Evolutionary conservation across 2,797 vertebrate species (phyloP).

Genomic region (Hirundo rustica): DNA sequence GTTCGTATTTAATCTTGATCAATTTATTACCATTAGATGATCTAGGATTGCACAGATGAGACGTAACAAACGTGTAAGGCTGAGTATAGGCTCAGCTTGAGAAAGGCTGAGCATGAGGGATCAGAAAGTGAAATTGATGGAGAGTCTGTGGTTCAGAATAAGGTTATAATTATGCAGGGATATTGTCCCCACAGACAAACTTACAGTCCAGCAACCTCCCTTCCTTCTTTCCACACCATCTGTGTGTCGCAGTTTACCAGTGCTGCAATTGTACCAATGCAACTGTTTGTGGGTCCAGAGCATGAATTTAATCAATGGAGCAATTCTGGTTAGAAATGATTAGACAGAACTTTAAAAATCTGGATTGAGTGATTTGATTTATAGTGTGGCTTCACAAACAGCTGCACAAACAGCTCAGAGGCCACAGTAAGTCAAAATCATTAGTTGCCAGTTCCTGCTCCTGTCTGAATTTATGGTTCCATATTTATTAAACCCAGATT

Average conservation of each 20-base stretch:
- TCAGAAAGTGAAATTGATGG: neutral
- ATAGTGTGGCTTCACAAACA: neutral
- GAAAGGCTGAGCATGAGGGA: neutral
- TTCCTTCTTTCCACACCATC: neutral
- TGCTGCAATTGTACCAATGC: neutral
- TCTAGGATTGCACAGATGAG: neutral
- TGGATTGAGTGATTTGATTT: neutral
- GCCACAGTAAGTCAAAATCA: slow-evolving; percentile 7
- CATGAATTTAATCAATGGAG: neutral
- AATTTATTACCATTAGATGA: neutral
- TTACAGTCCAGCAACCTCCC: neutral
- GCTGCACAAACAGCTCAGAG: slow-evolving; percentile 12
- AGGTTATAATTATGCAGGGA: neutral
- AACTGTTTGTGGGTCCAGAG: neutral
- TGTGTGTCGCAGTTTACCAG: neutral
- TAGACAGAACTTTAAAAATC: neutral
- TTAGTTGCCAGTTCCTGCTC: neutral
- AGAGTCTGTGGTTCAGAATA: neutral
- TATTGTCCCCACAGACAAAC: neutral
- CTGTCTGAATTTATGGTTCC: neutral
- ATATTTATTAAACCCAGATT: slow-evolving; percentile 40
- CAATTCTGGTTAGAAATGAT: neutral
- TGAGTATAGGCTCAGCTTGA: neutral
- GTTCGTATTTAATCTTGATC: neutral
- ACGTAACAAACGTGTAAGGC: neutral